A percentile compares a stretch with the other conserved stretches of the same genome.
Conservation (phyloP, 2,113 vertebrate genomes). For the Dromiciops gliroides region DNA sequence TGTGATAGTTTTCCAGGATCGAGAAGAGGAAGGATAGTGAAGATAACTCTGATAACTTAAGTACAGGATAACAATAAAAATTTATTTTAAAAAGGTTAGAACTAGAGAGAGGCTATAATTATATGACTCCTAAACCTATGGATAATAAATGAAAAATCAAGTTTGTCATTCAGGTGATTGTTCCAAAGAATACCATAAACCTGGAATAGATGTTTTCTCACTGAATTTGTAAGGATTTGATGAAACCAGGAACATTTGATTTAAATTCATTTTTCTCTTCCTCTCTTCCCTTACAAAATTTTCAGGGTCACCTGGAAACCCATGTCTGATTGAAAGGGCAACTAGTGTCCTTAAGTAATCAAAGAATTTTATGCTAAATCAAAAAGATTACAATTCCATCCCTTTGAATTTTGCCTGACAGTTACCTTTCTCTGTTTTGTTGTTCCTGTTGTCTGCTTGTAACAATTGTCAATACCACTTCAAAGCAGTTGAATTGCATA, state of each 20-base stretch:
- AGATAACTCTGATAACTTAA: neutral
- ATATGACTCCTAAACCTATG: neutral
- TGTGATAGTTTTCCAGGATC: neutral
- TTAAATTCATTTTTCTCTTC: slow-evolving; percentile 17
- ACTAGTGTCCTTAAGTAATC: neutral
- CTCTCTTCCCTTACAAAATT: neutral
- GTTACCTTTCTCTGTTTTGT: neutral
- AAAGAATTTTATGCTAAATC: neutral
- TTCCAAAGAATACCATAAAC: neutral
- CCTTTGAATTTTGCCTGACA: neutral
- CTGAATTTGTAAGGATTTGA: slow-evolving; percentile 20
- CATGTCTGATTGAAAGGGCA: neutral
- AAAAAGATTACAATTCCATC: slow-evolving; percentile 46
- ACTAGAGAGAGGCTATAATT: neutral
- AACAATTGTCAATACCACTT: neutral
- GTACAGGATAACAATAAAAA: neutral
- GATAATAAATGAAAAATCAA: neutral
- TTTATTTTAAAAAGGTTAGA: neutral
- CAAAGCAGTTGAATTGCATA: neutral
- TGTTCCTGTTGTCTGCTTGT: neutral
- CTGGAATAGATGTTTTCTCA: neutral
- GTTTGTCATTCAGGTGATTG: neutral
- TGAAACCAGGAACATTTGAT: slow-evolving; percentile 20
- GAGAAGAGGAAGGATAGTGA: neutral
- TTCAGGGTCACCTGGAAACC: slow-evolving; percentile 15